Base-by-base conservation (phyloP, 1,140 invertebrate genomes). In the Hylyphantes graminicola region DNA sequence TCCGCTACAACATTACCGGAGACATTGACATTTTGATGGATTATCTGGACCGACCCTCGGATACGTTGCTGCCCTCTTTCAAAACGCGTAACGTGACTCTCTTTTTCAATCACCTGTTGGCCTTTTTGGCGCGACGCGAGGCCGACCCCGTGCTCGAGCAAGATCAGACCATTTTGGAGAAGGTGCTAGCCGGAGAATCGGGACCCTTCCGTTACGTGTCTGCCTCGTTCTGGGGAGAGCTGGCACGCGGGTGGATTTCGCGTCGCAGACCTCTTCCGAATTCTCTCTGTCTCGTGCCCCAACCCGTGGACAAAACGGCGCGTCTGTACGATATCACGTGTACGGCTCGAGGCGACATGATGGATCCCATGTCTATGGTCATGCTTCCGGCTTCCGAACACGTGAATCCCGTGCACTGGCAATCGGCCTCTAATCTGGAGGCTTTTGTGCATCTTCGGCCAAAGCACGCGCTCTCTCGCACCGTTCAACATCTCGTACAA, bases 201-300 rank as follows among this genome's bases (percentile, higher is more conserved):
- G 21, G 15, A 2, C 7, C 73, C 2, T n/a, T n/a, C n/a, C 13
- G 7, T 8, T 75, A 75, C 11, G 0, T 12, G 11, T 75, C 73
- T 0, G 55, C 73, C 50, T n/a, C 9, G 5, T 75, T 75, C 61
- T 75, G 73, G 73, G 73, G 73, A 61, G 73, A 75, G 61, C 9
- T 75, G 19, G 73, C 73, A 6, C 73, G 73, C 9, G 4, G 13
- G 0, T 48, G 11, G 7, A 15, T 75, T 2, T 35, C 6, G 0
- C 21, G 15, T 7, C 19, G 55, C 13, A 54, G 73, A 48, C 73
- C 73, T 11, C 11, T 75, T 17, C 70, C n/a, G 2, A 73, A 73
- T 17, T n/a, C n/a, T n/a, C n/a, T n/a, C n/a, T n/a, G n/a, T n/a
- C n/a, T n/a, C n/a, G n/a, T n/a, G n/a, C n/a, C n/a, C n/a, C n/a